Percentiles rank a stretch among this genome's conserved stretches.
phyloP scores from a whole-genome alignment of 1,140 invertebrate genomes.

The Palaemon carinicauda region DNA sequence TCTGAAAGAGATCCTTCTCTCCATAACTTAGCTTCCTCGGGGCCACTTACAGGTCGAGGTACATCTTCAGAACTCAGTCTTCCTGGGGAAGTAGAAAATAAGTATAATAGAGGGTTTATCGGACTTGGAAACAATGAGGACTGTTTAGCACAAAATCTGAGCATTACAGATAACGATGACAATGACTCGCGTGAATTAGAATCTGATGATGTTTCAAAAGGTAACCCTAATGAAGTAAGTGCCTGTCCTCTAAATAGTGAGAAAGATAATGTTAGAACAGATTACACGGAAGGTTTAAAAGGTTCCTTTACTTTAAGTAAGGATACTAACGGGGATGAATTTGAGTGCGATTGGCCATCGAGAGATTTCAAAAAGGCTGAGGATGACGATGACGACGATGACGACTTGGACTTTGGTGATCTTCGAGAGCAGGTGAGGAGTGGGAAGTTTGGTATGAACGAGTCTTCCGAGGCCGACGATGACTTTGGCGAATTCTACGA shows the following conservation, averaged over 20 bases:
- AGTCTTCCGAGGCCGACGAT: background rate
- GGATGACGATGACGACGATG: constrained; percentile 40
- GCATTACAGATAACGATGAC: no score
- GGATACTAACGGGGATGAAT: background rate
- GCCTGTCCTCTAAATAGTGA: no score
- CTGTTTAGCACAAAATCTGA: no score
- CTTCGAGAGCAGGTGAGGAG: constrained; percentile 16
- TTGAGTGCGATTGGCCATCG: constrained; percentile 3
- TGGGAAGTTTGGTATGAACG: constrained; percentile 19
- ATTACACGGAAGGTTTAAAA: background rate
- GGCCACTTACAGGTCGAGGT: no score
- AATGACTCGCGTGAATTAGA: no score
- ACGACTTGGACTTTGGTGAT: constrained; percentile 45
- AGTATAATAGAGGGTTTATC: no score
- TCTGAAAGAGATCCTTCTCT: background rate
- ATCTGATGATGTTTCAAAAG: background rate
- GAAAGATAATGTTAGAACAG: background rate
- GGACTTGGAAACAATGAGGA: no score
- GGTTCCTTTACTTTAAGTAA: background rate
- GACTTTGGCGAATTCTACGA: constrained; percentile 25
- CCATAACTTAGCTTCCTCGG: no score
- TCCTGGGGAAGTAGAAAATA: no score
- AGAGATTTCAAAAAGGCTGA: constrained; percentile 24
- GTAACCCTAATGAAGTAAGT: background rate
- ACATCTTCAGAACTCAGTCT: no score